A percentile compares a stretch with the other conserved stretches of the same genome.
These are phyloP conservation scores for Turnix velox DNA, from an alignment of 2,113 vertebrate species.

Conservation along the genomic window DNA sequence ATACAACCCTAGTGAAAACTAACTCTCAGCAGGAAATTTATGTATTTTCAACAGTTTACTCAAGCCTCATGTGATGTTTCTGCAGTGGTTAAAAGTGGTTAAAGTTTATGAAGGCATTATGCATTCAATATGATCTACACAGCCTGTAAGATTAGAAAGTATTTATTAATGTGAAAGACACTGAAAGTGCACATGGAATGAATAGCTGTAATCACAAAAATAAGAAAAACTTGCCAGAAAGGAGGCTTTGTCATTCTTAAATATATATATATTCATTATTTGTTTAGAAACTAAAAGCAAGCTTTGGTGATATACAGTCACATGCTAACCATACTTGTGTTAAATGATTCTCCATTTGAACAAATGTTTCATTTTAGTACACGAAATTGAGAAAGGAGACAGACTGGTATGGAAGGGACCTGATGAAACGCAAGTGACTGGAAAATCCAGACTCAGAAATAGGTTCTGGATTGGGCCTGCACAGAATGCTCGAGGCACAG, in stretches of 20 bases:
- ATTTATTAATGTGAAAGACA: background rate
- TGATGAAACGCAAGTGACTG: conserved; percentile 11
- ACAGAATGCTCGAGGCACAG: background rate
- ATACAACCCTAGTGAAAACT: background rate
- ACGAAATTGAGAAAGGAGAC: conserved; percentile 28
- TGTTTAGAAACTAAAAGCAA: background rate
- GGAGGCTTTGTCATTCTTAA: background rate
- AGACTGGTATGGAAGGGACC: background rate
- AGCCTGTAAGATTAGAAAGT: background rate
- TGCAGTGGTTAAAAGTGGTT: background rate
- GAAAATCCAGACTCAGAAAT: conserved; percentile 31
- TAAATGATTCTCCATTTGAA: conserved; percentile 41
- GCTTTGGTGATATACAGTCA: background rate
- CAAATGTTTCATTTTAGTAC: conserved; percentile 45
- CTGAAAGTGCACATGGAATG: background rate
- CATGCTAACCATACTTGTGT: background rate
- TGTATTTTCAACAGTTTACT: background rate
- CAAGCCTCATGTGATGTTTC: background rate
- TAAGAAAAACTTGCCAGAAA: background rate
- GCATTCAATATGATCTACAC: background rate
- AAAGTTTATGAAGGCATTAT: background rate
- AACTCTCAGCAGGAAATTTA: background rate
- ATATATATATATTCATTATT: background rate
- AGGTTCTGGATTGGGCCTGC: background rate
- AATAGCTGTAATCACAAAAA: background rate